These are phyloP conservation scores for Porites evermanni DNA, from an alignment of 92 coral and sea anemone genomes.

Conservation along the genomic window DNA sequence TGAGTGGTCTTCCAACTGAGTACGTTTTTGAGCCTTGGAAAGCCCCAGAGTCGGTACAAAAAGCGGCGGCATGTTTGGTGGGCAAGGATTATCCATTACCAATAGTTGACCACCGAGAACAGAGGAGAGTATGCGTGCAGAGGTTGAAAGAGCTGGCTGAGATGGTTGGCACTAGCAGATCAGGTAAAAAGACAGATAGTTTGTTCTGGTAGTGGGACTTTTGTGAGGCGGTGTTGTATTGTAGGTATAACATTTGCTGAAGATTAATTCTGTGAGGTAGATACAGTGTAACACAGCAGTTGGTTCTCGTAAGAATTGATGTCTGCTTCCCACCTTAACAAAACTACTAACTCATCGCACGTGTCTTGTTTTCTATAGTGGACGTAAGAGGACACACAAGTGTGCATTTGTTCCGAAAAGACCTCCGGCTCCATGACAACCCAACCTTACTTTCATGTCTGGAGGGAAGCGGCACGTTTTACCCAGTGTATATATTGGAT, in stretches of 20 bases:
- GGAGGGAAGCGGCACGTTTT: conserved; percentile 67
- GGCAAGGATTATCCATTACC: conserved; percentile 78
- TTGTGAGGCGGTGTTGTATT: too few species aligned
- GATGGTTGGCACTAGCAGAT: neutral
- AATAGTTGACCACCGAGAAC: conserved; percentile 64
- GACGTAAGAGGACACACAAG: conserved; percentile 49
- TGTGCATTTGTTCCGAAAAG: conserved; percentile 89
- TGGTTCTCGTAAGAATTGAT: neutral
- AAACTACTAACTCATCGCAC: neutral
- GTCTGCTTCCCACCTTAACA: neutral
- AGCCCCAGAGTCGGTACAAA: conserved; percentile 71
- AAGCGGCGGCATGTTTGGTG: conserved; percentile 61
- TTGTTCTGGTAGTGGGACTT: neutral
- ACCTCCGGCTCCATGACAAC: conserved; percentile 90
- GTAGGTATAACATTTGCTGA: neutral
- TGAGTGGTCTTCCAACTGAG: conserved; percentile 64
- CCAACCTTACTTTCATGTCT: conserved; percentile 79
- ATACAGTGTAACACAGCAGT: neutral
- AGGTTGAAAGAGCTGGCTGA: conserved; percentile 56
- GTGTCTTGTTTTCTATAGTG: conserved; percentile 5
- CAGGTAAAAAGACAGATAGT: conserved; percentile 9
- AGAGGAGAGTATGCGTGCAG: conserved; percentile 58
- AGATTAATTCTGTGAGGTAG: too few species aligned
- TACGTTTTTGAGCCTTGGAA: conserved; percentile 88
- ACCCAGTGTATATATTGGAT: conserved; percentile 79